A percentile compares a stretch with the other conserved stretches of the same genome.
These are phyloP conservation scores for Ciconia stormi DNA, from an alignment of 2,113 vertebrate species.

Conservation along the genomic window DNA sequence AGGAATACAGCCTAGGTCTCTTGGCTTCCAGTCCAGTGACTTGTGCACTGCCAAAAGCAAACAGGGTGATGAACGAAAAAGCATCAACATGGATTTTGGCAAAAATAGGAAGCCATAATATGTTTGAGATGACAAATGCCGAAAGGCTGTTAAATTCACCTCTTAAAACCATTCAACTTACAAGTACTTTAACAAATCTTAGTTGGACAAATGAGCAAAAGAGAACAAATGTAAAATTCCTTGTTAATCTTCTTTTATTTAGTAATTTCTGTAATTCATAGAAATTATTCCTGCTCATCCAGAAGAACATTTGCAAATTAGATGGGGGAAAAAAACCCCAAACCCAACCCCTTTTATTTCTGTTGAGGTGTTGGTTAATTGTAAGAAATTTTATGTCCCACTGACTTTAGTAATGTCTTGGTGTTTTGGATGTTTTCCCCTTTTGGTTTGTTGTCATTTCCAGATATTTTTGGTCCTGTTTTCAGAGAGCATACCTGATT, in stretches of 20 bases:
- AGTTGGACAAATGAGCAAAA: neutral
- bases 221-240: neutral
- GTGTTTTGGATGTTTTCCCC: neutral
- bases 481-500: neutral
- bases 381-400: neutral
- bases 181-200: neutral
- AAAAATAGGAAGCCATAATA: neutral
- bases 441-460: neutral
- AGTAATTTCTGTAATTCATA: neutral
- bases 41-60: neutral
- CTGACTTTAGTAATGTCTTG: neutral
- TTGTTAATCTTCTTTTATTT: neutral
- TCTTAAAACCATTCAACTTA: neutral
- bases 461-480: neutral
- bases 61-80: neutral
- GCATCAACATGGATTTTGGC: neutral
- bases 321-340: accelerated
- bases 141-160: slow-evolving; percentile 3
- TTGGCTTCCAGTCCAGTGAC: neutral
- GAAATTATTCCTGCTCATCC: neutral
- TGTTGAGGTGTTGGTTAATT: neutral
- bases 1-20: neutral
- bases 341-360: neutral
- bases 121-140: neutral
- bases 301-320: neutral